phyloP scores from a whole-genome alignment of 2,888 invertebrate species.

The Hydraecia micacea region DNA sequence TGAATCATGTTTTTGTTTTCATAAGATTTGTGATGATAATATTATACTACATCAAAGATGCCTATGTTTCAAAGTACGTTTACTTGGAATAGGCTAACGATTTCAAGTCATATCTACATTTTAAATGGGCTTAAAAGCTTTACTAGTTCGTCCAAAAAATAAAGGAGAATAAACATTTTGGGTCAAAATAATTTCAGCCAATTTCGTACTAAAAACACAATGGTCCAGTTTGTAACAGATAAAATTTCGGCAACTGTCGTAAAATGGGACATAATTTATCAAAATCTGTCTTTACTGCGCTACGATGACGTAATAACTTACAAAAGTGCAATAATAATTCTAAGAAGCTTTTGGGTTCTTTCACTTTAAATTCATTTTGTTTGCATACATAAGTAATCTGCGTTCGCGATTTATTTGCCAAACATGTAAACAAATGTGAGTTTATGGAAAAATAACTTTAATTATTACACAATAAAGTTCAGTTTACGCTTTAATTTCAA shows the following conservation, averaged over 20 bases:
- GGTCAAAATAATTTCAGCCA: background rate
- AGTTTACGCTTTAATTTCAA: too few relatives aligned
- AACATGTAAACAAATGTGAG: too few relatives aligned
- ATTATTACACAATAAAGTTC: too few relatives aligned
- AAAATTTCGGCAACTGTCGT: constrained; percentile 11
- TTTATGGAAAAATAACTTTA: too few relatives aligned
- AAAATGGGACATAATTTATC: constrained; percentile 44
- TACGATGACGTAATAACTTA: constrained; percentile 17
- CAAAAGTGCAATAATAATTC: constrained; percentile 15
- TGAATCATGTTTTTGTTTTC: background rate
- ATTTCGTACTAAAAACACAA: background rate
- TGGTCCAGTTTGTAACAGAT: background rate
- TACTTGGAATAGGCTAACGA: background rate
- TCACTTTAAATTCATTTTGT: background rate
- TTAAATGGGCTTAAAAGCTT: background rate
- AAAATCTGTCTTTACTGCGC: constrained; percentile 23
- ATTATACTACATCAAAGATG: background rate
- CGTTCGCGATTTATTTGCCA: too few relatives aligned
- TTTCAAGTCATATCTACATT: constrained; percentile 4
- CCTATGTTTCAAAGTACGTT: background rate
- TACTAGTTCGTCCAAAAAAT: background rate
- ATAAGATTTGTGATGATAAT: background rate
- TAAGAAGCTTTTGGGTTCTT: background rate
- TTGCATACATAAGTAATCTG: background rate
- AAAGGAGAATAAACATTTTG: background rate